Evolutionary conservation across 2,797 vertebrate species (phyloP).

Genomic region (Buphagus erythrorhynchus): DNA sequence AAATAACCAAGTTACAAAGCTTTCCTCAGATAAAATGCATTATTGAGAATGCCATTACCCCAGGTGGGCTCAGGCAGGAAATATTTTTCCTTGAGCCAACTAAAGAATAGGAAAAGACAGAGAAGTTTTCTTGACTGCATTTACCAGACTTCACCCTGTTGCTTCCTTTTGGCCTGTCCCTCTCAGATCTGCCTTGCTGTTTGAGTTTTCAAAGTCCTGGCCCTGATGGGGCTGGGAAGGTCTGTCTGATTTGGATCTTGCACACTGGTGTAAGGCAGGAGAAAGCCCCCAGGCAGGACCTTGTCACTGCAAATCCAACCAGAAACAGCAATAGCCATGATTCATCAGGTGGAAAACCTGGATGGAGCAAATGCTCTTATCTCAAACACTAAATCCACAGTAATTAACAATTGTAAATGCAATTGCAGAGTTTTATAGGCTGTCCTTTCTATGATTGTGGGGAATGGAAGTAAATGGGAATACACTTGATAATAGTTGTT

Average conservation of each 20-base stretch:
- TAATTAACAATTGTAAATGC: slow-evolving; percentile 56
- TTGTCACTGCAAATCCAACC: rapidly evolving
- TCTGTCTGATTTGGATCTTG: background rate
- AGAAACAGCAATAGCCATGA: rapidly evolving
- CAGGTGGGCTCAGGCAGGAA: background rate
- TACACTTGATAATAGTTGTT: background rate
- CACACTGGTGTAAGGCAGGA: background rate
- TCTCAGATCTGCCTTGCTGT: background rate
- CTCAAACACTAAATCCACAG: background rate
- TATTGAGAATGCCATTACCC: background rate
- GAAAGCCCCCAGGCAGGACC: background rate
- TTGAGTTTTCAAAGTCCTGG: background rate
- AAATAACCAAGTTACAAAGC: background rate
- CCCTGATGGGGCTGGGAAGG: rapidly evolving
- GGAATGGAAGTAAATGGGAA: slow-evolving; percentile 47
- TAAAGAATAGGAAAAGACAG: background rate
- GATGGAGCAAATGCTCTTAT: background rate
- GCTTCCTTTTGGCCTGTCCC: background rate
- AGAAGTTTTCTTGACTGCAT: background rate
- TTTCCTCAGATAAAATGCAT: background rate
- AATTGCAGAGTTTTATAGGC: background rate
- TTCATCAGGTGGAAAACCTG: background rate
- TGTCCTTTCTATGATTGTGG: background rate
- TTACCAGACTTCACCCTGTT: background rate
- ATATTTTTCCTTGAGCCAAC: background rate